phyloP scores from a whole-genome alignment of 2,888 invertebrate species.

The Protodeltote pygarga region DNA sequence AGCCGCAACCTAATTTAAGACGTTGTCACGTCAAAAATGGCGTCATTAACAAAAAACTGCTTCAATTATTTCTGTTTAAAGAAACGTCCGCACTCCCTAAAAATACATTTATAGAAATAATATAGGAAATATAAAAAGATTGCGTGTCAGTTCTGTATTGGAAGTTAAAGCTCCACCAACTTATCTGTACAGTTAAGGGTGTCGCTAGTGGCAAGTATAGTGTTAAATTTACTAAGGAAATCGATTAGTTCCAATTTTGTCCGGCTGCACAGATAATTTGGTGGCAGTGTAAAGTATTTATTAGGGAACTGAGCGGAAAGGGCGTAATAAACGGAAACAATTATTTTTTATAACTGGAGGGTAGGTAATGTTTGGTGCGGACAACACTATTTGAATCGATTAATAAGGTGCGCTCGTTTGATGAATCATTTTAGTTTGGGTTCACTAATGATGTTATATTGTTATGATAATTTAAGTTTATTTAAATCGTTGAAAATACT shows the following conservation, averaged over 20 bases:
- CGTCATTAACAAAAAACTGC: conserved; percentile 12
- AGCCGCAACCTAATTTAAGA: no score
- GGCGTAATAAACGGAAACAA: conserved; percentile 50
- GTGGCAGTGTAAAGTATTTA: no score
- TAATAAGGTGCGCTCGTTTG: neutral
- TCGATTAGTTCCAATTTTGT: no score
- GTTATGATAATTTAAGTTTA: neutral
- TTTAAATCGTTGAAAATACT: no score
- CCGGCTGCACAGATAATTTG: no score
- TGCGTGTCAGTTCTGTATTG: conserved; percentile 48
- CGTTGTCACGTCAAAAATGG: no score
- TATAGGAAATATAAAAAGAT: conserved; percentile 33
- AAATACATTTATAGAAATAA: conserved; percentile 18
- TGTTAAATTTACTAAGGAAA: no score
- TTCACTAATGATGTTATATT: neutral
- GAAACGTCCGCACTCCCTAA: conserved; percentile 25
- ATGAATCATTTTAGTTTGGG: neutral
- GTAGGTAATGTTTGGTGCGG: conserved; percentile 12
- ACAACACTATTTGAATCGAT: conserved; percentile 21
- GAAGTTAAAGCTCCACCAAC: no score
- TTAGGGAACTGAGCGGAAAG: conserved; percentile 41
- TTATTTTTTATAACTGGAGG: conserved; percentile 46
- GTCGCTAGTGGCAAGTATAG: no score
- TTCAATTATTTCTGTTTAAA: conserved; percentile 9
- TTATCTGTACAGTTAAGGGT: no score